These are phyloP conservation scores for Galerucella nymphaeae DNA, from an alignment of 2,888 invertebrate species.

Conservation along the genomic window DNA sequence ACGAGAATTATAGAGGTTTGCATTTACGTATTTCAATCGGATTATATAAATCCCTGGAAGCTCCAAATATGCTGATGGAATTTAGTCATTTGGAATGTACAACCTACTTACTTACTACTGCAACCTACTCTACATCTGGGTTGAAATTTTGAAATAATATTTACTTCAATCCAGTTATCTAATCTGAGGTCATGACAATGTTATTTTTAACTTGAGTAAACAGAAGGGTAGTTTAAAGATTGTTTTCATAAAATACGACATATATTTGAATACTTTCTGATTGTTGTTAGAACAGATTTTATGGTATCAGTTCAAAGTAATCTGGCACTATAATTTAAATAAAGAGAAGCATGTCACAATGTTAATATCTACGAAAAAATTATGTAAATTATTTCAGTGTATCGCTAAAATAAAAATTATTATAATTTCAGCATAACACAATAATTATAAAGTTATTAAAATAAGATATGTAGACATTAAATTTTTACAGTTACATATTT, in stretches of 20 bases:
- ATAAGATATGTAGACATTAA: no score
- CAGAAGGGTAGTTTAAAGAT: no score
- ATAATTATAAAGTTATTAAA: neutral
- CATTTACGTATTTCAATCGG: constrained; percentile 8
- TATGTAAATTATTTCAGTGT: neutral
- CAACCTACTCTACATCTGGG: neutral
- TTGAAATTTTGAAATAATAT: neutral
- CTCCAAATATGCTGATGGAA: constrained; percentile 8
- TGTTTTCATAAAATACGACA: no score
- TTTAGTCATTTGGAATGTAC: neutral
- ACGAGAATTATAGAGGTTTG: constrained; percentile 1
- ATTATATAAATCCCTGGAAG: constrained; percentile 4
- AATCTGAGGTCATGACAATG: neutral
- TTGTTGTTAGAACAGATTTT: neutral
- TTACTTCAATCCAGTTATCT: neutral
- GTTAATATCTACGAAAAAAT: neutral
- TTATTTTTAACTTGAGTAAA: no score
- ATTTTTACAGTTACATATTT: no score
- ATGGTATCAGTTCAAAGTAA: neutral
- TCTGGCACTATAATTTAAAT: neutral
- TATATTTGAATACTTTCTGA: no score
- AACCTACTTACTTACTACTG: neutral
- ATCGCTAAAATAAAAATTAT: neutral
- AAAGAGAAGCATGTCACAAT: neutral
- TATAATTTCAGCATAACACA: neutral